A percentile compares a stretch with the other conserved stretches of the same genome.
Evolutionary conservation across 1,140 invertebrate genomes (phyloP).

Genomic region (Macrobrachium rosenbergii): DNA sequence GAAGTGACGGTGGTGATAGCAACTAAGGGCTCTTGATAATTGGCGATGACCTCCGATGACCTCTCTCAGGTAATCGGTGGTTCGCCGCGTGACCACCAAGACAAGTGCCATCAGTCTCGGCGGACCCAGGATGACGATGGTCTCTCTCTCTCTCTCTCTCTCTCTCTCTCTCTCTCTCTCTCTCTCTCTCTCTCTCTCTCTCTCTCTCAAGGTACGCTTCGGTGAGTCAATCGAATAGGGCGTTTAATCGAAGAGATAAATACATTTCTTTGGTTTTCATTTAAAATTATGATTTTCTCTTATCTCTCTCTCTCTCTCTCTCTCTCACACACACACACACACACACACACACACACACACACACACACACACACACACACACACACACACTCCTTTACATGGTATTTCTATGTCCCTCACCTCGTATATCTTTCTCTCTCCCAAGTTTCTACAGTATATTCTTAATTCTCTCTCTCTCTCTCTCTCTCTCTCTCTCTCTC

Average conservation of each 20-base stretch:
- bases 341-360: no score
- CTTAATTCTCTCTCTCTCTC: not conserved
- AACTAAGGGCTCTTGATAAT: slow-evolving; percentile 26
- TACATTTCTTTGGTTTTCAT: not conserved
- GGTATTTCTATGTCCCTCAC: slow-evolving; percentile 15
- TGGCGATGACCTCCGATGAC: slow-evolving; percentile 48
- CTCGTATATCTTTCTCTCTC: slow-evolving; percentile 7
- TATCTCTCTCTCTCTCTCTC: slow-evolving; percentile 25
- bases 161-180: not conserved
- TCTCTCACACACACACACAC: no score
- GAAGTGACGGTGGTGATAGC: slow-evolving; percentile 21
- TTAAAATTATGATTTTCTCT: not conserved
- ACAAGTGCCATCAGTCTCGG: slow-evolving; percentile 46
- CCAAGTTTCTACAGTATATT: not conserved
- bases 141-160: not conserved
- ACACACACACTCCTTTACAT: no score
- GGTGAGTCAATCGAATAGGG: no score
- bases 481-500: not conserved
- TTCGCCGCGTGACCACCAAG: slow-evolving; percentile 46
- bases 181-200: not conserved
- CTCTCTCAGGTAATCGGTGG: slow-evolving; percentile 34
- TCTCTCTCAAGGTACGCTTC: no score
- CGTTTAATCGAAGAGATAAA: not conserved
- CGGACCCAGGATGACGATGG: not conserved
- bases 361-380: no score